Base-by-base conservation (phyloP, 2,888 invertebrate species). In the Drosophila sordidula region DNA sequence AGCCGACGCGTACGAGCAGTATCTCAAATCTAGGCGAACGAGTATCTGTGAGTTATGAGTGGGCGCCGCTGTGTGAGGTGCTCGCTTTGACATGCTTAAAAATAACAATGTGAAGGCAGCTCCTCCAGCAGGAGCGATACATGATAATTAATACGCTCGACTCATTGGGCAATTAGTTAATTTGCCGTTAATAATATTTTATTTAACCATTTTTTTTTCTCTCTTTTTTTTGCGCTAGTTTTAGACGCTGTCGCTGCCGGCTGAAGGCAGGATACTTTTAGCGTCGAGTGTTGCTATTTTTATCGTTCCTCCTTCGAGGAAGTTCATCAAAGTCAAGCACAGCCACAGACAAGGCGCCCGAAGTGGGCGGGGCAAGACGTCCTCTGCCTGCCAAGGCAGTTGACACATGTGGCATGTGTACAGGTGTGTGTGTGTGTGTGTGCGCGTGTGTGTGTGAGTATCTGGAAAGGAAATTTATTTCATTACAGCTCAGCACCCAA, bases 161-260 rank as follows among this genome's bases (percentile, higher is more conserved):
- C 67, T 90, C 91, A 91, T 75, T 91, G 91, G 82, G 70, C 91
- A 91, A 91, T 91, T 81, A 87, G 85, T 89, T 90, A 91, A 91
- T 91, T 81, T 75, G 76, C 78, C 80, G 91, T 91, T 87, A 91
- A 90, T 90, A 91, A 90, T 84, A 64, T 50, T n/a, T n/a, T n/a
- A n/a, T n/a, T n/a, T n/a, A n/a, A n/a, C n/a, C n/a, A n/a, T n/a
- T n/a, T n/a, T n/a, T n/a, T n/a, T n/a, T n/a, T n/a, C n/a, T n/a
- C n/a, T n/a, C n/a, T n/a, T n/a, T n/a, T n/a, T n/a, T n/a, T n/a
- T n/a, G n/a, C n/a, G n/a, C 59, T 51, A 57, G 72, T 71, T 74
- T 76, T 71, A 71, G 70, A 68, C 16, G 42, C 22, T 16, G 18
- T 44, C 12, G 47, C 34, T 26, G 39, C 14, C 26, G 61, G 42